Evolutionary conservation across 53 echinoderm and acorn worm species (phyloP), one percentile per base, ranked within the genome.

Genomic region (Crossaster papposus): DNA sequence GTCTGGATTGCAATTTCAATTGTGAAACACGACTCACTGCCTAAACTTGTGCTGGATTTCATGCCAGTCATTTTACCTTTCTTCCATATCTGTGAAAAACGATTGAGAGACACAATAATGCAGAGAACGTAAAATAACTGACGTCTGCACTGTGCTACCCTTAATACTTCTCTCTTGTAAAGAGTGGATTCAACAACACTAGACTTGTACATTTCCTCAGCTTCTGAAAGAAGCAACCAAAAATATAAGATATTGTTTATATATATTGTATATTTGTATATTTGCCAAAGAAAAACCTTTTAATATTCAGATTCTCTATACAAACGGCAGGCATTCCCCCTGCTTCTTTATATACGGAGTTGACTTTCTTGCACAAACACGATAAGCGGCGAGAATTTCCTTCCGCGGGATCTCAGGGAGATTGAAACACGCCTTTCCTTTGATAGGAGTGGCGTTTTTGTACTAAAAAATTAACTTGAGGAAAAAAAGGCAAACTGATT

Each of bases 211-310:
- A 87, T 75, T 75, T 51, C 15, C 30, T 32, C 36, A 36, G 88
- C 93, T 90, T 93, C 95, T 91, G 24, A 64, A 78, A 91, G 93
- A 88, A 90, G 95, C 81, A 36, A 52, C 89, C 52, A 83, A 93
- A 64, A 91, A 79, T 89, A 91, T 90, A 95, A 83, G 88, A 89
- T 93, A 93, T 89, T 91, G 93, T 95, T 91, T 95, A 95, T 95
- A 95, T 95, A 95, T 95, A 80, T 91, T 94, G 95, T 95, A 93
- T 95, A 95, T 95, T 95, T 95, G 95, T 95, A 95, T 93, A 93
- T 95, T 95, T 95, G 95, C 93, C 93, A 91, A 93, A 95, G 95
- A 95, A 79, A 95, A 9, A 84, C 72, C 73, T 87, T 87, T 87
- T 77, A 87, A 62, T 87, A 65, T 54, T 82, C 82, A 77, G 77